phyloP scores from a whole-genome alignment of 1,140 invertebrate genomes.

The Aphis gossypii region DNA sequence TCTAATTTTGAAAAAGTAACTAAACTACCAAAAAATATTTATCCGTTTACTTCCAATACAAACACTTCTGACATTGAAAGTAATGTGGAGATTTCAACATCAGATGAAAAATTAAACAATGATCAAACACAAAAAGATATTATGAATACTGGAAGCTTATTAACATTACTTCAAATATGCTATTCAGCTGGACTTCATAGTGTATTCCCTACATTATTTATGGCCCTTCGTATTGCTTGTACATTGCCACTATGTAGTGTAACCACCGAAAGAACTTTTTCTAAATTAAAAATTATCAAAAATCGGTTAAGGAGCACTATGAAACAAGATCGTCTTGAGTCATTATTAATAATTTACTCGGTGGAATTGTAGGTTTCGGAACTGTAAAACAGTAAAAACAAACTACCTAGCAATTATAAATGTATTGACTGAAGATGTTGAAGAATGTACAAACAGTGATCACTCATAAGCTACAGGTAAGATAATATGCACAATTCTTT shows the following conservation, averaged over 20 bases:
- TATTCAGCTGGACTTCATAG: slow-evolving; percentile 19
- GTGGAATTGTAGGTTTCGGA: no score
- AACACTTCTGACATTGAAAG: neutral
- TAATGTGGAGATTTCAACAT: neutral
- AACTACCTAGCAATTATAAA: no score
- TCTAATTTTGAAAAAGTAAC: neutral
- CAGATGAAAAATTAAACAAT: neutral
- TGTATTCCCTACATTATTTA: neutral
- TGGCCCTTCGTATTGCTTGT: neutral
- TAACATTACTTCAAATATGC: neutral
- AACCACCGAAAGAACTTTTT: neutral
- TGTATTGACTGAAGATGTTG: no score
- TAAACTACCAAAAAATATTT: neutral
- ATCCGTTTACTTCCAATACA: neutral
- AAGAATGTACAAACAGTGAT: no score
- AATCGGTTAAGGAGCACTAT: slow-evolving; percentile 9
- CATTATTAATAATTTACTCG: neutral
- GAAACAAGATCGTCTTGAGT: neutral
- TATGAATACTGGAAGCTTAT: neutral
- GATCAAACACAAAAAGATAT: neutral
- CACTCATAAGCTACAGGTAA: no score
- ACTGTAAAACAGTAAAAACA: no score
- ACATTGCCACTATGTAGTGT: neutral
- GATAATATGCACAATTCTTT: no score
- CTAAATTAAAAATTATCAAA: neutral